Percentiles rank a stretch among this genome's conserved stretches.
phyloP scores from a whole-genome alignment of 2,797 vertebrate species.

The Antrozous pallidus region DNA sequence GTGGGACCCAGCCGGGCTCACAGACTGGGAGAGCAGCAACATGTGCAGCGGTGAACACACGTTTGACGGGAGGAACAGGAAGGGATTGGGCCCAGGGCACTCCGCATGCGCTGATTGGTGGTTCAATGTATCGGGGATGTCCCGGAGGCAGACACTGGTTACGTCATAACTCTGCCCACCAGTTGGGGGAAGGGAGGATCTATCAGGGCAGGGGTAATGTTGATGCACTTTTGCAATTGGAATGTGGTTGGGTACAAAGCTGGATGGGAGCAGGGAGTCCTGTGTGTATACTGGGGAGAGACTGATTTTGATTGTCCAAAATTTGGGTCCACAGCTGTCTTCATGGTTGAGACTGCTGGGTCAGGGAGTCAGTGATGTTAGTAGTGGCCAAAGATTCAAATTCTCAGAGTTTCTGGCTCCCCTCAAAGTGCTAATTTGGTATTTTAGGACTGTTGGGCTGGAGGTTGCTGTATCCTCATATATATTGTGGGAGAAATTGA shows the following conservation, averaged over 20 bases:
- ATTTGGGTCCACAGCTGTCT: not conserved
- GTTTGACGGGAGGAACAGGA: no score
- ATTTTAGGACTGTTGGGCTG: not conserved
- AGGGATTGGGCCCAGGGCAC: no score
- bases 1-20: no score
- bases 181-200: no score
- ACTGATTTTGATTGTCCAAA: not conserved
- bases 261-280: no score
- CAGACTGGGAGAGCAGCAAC: no score
- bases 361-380: not conserved
- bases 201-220: not conserved
- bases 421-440: not conserved
- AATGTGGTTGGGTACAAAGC: not conserved
- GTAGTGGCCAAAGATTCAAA: not conserved
- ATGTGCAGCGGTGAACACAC: no score
- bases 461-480: not conserved
- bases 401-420: not conserved
- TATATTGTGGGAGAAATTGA: not conserved
- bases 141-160: no score
- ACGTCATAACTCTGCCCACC: no score
- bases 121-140: no score
- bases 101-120: no score
- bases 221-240: not conserved
- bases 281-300: not conserved
- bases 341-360: not conserved